Evolutionary conservation across 2,888 invertebrate genomes (phyloP).

Genomic region (Caenorhabditis sp.): DNA sequence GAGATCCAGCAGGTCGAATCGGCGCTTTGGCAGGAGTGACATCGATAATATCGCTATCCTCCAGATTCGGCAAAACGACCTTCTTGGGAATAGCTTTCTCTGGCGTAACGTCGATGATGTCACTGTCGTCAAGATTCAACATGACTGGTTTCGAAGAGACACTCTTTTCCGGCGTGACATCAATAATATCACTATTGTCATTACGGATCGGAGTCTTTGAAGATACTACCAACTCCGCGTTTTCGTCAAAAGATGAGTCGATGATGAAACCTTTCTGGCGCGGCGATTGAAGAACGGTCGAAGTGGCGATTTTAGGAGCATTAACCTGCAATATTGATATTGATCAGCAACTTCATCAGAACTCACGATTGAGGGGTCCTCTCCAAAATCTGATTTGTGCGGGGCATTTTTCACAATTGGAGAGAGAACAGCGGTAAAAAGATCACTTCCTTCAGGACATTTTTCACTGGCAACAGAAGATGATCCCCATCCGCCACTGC

Average conservation of each 20-base stretch:
- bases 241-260: not conserved
- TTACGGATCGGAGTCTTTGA: not conserved
- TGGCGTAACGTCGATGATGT: constrained; percentile 4
- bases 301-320: constrained; percentile 15
- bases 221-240: not conserved
- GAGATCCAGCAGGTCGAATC: not conserved
- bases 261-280: not conserved
- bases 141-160: not conserved
- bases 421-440: constrained; percentile 29
- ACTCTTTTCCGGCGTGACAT: not conserved
- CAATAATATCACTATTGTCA: not conserved
- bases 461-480: not conserved
- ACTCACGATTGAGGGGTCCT: constrained; percentile 8
- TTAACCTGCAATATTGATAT: constrained; percentile 38
- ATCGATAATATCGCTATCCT: constrained; percentile 37
- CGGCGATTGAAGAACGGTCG: constrained; percentile 10
- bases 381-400: not conserved
- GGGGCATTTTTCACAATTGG: constrained; percentile 37
- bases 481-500: constrained; percentile 38
- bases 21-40: constrained; percentile 11
- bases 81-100: not conserved
- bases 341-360: no score
- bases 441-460: not conserved
- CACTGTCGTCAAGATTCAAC: not conserved
- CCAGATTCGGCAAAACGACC: not conserved